These are phyloP conservation scores for Drosophila stalkeri DNA, from an alignment of 2,888 invertebrate genomes.

Conservation along the genomic window DNA sequence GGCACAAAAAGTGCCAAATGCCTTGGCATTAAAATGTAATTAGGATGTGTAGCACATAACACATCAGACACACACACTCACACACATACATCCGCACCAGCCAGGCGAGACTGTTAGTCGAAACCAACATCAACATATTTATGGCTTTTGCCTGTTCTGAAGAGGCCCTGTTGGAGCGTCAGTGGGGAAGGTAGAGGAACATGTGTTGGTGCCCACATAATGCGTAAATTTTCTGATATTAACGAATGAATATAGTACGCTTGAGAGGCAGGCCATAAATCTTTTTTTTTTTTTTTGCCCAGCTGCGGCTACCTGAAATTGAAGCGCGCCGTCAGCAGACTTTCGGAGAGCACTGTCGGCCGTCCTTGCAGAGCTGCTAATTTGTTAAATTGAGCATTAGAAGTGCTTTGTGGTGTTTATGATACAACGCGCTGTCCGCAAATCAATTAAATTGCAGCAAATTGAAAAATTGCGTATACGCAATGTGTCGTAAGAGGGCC, in stretches of 20 bases:
- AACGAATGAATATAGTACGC: slow-evolving; percentile 43
- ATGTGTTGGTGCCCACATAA: slow-evolving; percentile 35
- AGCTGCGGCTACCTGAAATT: slow-evolving; percentile 30
- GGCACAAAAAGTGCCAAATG: slow-evolving; percentile 52
- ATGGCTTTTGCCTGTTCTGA: slow-evolving; percentile 55
- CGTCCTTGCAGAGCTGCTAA: slow-evolving; percentile 27
- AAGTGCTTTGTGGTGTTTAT: slow-evolving; percentile 21
- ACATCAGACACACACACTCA: slow-evolving; percentile 5
- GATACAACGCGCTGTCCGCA: slow-evolving; percentile 5
- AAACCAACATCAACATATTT: slow-evolving; percentile 57
- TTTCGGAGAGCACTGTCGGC: slow-evolving; percentile 6
- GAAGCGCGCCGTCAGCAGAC: not conserved
- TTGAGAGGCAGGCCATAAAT: slow-evolving; percentile 48
- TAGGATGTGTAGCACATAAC: slow-evolving; percentile 49
- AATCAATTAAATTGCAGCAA: slow-evolving; percentile 36
- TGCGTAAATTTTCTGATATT: slow-evolving; percentile 51
- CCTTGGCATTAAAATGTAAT: slow-evolving; percentile 70
- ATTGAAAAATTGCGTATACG: slow-evolving; percentile 48
- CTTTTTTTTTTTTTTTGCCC: slow-evolving; percentile 13
- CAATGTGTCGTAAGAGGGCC: slow-evolving; percentile 8
- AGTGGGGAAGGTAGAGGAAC: not conserved
- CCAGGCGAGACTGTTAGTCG: slow-evolving; percentile 19
- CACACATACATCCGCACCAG: slow-evolving; percentile 3
- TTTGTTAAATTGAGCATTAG: slow-evolving; percentile 39
- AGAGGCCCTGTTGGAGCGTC: slow-evolving; percentile 15